Base-by-base conservation (phyloP, 2,797 vertebrate species). In the Ataeniobius toweri region DNA sequence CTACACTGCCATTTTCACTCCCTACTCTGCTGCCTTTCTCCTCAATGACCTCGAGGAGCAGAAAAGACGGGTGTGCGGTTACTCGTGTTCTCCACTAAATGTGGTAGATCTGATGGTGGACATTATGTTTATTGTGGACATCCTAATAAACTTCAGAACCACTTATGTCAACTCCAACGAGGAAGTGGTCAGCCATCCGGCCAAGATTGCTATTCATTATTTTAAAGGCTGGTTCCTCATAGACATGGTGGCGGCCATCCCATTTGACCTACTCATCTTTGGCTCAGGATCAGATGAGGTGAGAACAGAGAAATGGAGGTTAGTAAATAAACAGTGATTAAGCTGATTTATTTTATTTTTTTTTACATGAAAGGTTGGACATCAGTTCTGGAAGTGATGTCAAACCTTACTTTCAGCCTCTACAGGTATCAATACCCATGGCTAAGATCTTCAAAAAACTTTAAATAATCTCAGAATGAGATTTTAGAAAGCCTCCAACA, bases 171-270 rank as follows among this genome's bases (percentile, higher is more conserved):
- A 99, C 93, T 81, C 80, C 88, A 99, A 99, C 71, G 98, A 99
- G 93, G 98, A 99, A 88, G 98, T 99, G 94, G 98, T 99, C 91
- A 99, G 98, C 95, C 97, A 99, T 81, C 97, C 98, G 1, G 97
- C 95, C 81, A 99, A 96, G 96, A 99, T 99, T 88, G 98, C 98
- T 88, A 97, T 99, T 94, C 98, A 99, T 94, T 99, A 99, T 95
- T 99, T 99, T 89, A 99, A 99, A 96, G 98, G 98, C 95, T 99
- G 98, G 98, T 99, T 99, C 95, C 97, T 99, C 93, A 99, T 99
- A 89, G 98, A 99, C 94, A 99, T 99, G 97, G 98, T 99, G 83
- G 98, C 98, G 41, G 98, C 98, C 89, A 99, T 99, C 90, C 98
- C 98, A 6, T 99, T 99, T 85, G 98, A 99, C 95, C 95, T 99